These are phyloP conservation scores for Drosophila busckii DNA, from an alignment of 1,140 invertebrate genomes.

Conservation along the genomic window DNA sequence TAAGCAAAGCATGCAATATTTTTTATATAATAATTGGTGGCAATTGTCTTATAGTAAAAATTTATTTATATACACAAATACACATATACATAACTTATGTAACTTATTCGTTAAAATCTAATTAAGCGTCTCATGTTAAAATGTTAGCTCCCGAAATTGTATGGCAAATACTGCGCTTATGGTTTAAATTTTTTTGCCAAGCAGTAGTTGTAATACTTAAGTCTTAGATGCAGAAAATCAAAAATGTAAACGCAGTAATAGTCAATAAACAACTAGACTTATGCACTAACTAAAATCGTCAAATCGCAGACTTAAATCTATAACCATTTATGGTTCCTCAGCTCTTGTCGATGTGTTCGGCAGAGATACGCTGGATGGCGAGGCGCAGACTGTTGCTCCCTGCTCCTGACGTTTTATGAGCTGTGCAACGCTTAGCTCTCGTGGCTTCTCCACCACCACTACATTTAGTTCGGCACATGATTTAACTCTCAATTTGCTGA, in stretches of 20 bases:
- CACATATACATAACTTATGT: slow-evolving; percentile 4
- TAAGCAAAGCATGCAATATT: too few species aligned
- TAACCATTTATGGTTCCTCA: slow-evolving; percentile 18
- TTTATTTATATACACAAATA: too few species aligned
- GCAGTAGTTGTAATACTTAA: too few species aligned
- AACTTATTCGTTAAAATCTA: slow-evolving; percentile 21
- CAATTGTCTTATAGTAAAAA: too few species aligned
- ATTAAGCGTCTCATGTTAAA: slow-evolving; percentile 44
- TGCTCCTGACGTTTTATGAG: slow-evolving; percentile 18
- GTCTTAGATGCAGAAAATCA: not conserved
- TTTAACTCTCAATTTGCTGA: slow-evolving; percentile 35
- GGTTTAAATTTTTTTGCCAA: slow-evolving; percentile 8
- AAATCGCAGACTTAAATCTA: slow-evolving; percentile 33
- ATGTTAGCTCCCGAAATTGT: slow-evolving; percentile 36
- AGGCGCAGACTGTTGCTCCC: not conserved
- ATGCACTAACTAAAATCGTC: slow-evolving; percentile 65
- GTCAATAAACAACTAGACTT: slow-evolving; percentile 40
- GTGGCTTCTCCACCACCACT: slow-evolving; percentile 48
- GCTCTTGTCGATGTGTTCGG: not conserved
- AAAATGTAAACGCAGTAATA: slow-evolving; percentile 19
- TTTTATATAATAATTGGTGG: too few species aligned
- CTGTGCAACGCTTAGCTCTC: slow-evolving; percentile 43
- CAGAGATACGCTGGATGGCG: slow-evolving; percentile 20
- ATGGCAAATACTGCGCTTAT: slow-evolving; percentile 43
- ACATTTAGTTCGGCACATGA: slow-evolving; percentile 49